phyloP scores from a whole-genome alignment of 2,888 invertebrate genomes.

The Clostera curtula region DNA sequence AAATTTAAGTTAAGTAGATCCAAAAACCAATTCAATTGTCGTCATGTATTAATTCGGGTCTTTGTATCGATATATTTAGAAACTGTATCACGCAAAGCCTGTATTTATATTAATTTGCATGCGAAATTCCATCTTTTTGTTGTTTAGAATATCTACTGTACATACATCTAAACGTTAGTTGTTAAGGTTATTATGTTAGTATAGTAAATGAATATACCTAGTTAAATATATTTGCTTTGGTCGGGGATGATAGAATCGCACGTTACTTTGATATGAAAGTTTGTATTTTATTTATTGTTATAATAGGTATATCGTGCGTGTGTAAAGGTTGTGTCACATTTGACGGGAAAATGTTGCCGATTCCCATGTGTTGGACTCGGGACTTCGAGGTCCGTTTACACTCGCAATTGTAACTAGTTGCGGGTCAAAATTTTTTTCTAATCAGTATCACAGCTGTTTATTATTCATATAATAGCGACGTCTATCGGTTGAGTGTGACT shows the following conservation, averaged over 20 bases:
- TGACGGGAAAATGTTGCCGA: slow-evolving; percentile 3
- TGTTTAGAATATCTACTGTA: slow-evolving; percentile 16
- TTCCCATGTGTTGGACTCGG: no score
- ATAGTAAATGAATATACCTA: slow-evolving; percentile 8
- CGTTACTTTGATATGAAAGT: background rate
- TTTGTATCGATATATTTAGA: no score
- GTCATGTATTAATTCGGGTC: no score
- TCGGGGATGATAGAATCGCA: slow-evolving; percentile 9
- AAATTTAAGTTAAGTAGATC: no score
- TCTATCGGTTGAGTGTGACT: no score
- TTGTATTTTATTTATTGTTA: background rate
- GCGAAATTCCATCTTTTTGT: slow-evolving; percentile 12
- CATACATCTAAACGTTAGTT: slow-evolving; percentile 16
- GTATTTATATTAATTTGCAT: slow-evolving; percentile 1
- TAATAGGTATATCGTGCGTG: background rate
- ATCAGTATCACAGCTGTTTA: no score
- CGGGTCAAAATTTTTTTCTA: no score
- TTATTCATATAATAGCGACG: no score
- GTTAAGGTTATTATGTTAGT: slow-evolving; percentile 17
- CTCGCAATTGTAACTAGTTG: no score
- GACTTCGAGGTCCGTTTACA: no score
- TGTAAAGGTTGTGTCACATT: slow-evolving; percentile 1
- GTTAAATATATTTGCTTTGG: slow-evolving; percentile 13
- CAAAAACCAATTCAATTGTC: no score
- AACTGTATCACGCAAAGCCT: no score